These are phyloP conservation scores for Rhineura floridana DNA, from an alignment of 2,113 vertebrate species.

Conservation along the genomic window DNA sequence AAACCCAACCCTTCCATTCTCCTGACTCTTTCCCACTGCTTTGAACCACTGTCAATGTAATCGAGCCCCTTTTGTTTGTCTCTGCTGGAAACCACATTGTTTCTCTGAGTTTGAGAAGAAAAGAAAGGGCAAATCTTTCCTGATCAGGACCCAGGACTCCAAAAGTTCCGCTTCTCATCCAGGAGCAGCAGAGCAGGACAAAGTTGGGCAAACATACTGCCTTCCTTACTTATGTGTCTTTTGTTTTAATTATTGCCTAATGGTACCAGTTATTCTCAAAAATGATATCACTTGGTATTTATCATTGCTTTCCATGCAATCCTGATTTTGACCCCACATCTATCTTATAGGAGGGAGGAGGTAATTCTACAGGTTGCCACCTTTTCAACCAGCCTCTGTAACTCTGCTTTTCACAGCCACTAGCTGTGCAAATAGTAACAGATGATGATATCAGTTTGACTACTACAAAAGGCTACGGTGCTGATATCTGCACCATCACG, in stretches of 20 bases:
- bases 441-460: background rate
- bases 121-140: background rate
- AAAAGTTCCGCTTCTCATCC: background rate
- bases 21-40: background rate
- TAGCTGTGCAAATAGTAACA: background rate
- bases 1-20: background rate
- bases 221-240: background rate
- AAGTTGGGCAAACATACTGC: background rate
- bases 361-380: background rate
- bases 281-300: background rate
- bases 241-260: too few relatives aligned
- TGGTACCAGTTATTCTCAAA: background rate
- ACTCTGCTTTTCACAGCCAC: background rate
- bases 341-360: background rate
- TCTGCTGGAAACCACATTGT: background rate
- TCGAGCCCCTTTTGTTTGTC: background rate
- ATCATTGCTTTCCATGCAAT: background rate
- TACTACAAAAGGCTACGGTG: background rate
- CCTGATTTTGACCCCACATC: background rate
- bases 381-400: background rate
- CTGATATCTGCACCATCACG: background rate
- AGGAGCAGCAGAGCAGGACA: background rate
- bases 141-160: too few relatives aligned
- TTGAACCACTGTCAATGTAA: background rate
- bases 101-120: background rate